phyloP scores from a whole-genome alignment of 2,888 invertebrate genomes.

The Cantharis nigra region DNA sequence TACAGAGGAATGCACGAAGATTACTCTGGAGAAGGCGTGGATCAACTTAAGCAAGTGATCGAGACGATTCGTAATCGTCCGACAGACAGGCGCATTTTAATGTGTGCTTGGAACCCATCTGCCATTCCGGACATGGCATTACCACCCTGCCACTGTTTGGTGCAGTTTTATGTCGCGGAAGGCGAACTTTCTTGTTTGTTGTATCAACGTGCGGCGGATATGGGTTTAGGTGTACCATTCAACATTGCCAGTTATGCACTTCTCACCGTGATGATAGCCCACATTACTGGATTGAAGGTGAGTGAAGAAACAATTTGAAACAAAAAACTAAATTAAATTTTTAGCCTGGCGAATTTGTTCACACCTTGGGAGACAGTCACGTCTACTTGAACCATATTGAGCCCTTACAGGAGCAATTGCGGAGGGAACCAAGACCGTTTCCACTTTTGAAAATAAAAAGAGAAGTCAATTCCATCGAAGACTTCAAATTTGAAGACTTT shows the following conservation, averaged over 20 bases:
- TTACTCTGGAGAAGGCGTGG: conserved; percentile 80
- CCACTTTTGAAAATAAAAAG: conserved; percentile 79
- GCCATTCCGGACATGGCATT: conserved; percentile 90
- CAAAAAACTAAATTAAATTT: conserved; percentile 17
- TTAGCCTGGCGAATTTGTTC: conserved; percentile 89
- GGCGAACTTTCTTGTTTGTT: conserved; percentile 87
- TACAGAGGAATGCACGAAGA: conserved; percentile 80
- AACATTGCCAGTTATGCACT: conserved; percentile 96
- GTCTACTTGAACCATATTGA: conserved; percentile 89
- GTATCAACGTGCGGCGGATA: conserved; percentile 95
- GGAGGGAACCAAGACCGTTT: conserved; percentile 78
- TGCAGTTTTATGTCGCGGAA: conserved; percentile 88
- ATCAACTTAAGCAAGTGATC: conserved; percentile 84
- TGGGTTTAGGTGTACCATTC: conserved; percentile 96
- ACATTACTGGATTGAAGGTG: conserved; percentile 85
- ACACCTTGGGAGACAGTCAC: conserved; percentile 93
- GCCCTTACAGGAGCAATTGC: conserved; percentile 78
- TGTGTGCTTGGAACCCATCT: conserved; percentile 93
- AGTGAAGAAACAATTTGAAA: conserved; percentile 24
- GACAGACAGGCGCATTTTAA: conserved; percentile 84
- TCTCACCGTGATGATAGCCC: conserved; percentile 93
- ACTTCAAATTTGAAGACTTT: conserved; percentile 86
- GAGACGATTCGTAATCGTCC: conserved; percentile 79
- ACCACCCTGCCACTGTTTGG: conserved; percentile 94
- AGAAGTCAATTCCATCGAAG: conserved; percentile 76